A percentile compares a stretch with the other conserved stretches of the same genome.
Evolutionary conservation across 2,113 vertebrate species (phyloP).

Genomic region (Coregonus clupeaformis): DNA sequence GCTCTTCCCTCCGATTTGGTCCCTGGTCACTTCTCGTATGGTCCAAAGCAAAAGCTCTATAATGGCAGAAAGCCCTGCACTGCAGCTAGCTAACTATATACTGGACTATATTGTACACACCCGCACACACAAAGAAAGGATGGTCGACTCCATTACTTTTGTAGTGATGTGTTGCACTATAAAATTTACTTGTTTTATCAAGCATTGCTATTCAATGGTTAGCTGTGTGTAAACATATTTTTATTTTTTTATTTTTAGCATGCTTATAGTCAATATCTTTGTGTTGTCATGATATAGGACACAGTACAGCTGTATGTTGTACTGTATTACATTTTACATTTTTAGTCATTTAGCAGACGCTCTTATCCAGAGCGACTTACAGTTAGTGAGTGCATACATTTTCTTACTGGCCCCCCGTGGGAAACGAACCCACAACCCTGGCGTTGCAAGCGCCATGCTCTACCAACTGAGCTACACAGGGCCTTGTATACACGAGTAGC

Average conservation of each 20-base stretch:
- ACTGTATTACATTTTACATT: too few relatives aligned
- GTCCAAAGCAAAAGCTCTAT: background rate
- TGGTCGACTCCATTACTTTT: background rate
- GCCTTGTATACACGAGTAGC: too few relatives aligned
- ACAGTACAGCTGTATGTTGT: background rate
- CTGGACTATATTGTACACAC: background rate
- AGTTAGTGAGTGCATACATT: too few relatives aligned
- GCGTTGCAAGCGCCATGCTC: too few relatives aligned
- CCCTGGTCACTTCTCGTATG: background rate
- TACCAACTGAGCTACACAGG: too few relatives aligned
- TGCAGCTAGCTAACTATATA: background rate
- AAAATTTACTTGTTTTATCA: background rate
- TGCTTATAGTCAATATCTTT: too few relatives aligned
- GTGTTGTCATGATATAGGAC: too few relatives aligned
- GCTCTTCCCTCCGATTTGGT: background rate
- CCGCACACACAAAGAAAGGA: background rate
- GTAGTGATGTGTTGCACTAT: background rate
- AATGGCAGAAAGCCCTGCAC: conserved; percentile 1
- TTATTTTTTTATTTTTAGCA: background rate
- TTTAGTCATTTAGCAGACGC: too few relatives aligned
- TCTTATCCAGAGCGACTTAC: too few relatives aligned
- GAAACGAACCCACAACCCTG: too few relatives aligned
- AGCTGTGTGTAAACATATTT: background rate
- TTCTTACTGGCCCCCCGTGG: too few relatives aligned
- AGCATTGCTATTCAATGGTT: background rate